These are phyloP conservation scores for Bombyx mandarina DNA, from an alignment of 1,140 invertebrate genomes.

Conservation along the genomic window DNA sequence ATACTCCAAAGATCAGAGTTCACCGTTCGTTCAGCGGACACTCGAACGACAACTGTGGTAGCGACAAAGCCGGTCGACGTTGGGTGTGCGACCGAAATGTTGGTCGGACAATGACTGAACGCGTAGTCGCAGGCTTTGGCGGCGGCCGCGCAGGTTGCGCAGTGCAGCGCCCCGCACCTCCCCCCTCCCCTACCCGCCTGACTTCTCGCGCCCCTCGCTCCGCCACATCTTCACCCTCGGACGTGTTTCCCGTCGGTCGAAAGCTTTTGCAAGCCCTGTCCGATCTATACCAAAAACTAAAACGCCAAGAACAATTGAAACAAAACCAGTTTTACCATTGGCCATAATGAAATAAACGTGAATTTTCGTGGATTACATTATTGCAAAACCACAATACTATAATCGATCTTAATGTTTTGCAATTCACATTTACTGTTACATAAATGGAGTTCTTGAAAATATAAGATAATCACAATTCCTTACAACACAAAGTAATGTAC, in stretches of 20 bases:
- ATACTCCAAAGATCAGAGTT: constrained; percentile 47
- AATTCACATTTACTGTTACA: too few relatives aligned
- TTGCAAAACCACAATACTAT: too few relatives aligned
- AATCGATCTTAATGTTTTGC: too few relatives aligned
- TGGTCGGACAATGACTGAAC: constrained; percentile 60
- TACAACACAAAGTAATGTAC: too few relatives aligned
- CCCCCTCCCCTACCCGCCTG: constrained; percentile 15
- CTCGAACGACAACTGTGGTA: constrained; percentile 47
- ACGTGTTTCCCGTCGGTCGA: constrained; percentile 27
- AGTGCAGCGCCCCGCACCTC: constrained; percentile 21
- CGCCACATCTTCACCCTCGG: constrained; percentile 24
- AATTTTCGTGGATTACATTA: too few relatives aligned
- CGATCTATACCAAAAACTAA: constrained; percentile 32
- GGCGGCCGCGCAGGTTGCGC: constrained; percentile 38
- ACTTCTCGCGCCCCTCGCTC: constrained; percentile 18
- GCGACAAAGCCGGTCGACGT: constrained; percentile 38
- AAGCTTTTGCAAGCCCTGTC: constrained; percentile 50
- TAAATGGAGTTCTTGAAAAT: too few relatives aligned
- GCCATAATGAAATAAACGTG: constrained; percentile 3
- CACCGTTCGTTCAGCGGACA: constrained; percentile 46
- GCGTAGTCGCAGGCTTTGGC: constrained; percentile 19
- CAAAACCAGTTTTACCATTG: constrained; percentile 22
- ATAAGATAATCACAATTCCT: too few relatives aligned
- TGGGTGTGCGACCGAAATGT: constrained; percentile 45
- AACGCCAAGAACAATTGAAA: constrained; percentile 39